Conservation (phyloP, 2,888 invertebrate genomes). For the Tenodera sinensis region DNA sequence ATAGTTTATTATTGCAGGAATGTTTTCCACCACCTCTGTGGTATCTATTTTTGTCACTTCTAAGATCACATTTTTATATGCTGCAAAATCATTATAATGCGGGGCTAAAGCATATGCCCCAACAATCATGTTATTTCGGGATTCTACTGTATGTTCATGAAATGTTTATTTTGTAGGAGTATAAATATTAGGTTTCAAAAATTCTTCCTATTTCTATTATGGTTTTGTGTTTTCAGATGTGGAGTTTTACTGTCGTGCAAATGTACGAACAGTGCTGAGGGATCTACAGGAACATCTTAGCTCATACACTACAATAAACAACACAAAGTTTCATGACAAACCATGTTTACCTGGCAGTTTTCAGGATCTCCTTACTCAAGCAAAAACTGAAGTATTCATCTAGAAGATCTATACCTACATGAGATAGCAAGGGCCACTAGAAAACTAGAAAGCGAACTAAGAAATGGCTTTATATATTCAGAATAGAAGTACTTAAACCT, state of each 20-base stretch:
- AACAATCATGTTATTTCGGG: too few species aligned
- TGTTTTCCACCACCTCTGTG: too few species aligned
- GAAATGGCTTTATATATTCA: background rate
- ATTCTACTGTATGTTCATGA: too few species aligned
- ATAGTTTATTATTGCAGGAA: too few species aligned
- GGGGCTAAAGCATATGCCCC: too few species aligned
- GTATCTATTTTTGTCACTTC: too few species aligned
- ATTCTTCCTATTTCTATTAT: too few species aligned
- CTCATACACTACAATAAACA: background rate
- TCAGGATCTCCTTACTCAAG: slow-evolving; percentile 27
- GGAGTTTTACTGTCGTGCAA: slow-evolving; percentile 39
- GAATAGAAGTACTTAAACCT: background rate
- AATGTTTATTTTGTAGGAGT: too few species aligned
- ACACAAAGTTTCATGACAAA: slow-evolving; percentile 4
- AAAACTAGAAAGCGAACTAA: background rate
- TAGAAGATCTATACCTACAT: background rate
- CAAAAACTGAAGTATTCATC: slow-evolving; percentile 30
- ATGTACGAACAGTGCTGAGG: slow-evolving; percentile 34
- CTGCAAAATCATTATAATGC: too few species aligned
- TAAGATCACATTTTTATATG: too few species aligned
- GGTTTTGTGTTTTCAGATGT: slow-evolving; percentile 38
- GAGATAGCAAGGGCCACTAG: background rate
- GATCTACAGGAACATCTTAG: slow-evolving; percentile 31
- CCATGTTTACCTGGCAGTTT: slow-evolving; percentile 27
- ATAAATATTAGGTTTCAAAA: too few species aligned